These are phyloP conservation scores for Copidosoma floridanum DNA, from an alignment of 1,140 invertebrate genomes.

Conservation along the genomic window DNA sequence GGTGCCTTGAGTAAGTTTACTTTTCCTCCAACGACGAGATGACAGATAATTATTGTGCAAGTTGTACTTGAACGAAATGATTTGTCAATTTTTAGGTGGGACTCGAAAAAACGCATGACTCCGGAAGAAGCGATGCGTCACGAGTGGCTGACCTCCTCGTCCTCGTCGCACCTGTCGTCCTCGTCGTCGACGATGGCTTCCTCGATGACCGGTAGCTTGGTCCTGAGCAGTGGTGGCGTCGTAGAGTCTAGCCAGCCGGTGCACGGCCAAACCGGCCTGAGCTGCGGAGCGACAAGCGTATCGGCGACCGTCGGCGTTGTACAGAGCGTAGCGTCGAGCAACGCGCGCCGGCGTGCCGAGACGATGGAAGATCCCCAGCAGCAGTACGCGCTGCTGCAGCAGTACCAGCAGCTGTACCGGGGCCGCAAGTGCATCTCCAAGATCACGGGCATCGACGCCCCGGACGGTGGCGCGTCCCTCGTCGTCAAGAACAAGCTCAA, in stretches of 20 bases:
- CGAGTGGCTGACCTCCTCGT: constrained; percentile 65
- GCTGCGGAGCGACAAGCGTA: constrained; percentile 33
- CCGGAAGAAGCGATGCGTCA: constrained; percentile 83
- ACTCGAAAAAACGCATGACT: constrained; percentile 88
- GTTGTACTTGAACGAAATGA: too few relatives aligned
- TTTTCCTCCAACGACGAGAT: too few relatives aligned
- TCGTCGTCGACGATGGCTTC: constrained; percentile 45
- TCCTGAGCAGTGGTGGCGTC: constrained; percentile 25
- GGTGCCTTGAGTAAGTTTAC: constrained; percentile 84
- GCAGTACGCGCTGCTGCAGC: constrained; percentile 48
- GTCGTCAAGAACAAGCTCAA: constrained; percentile 53
- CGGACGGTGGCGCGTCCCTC: constrained; percentile 28
- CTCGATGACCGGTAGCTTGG: constrained; percentile 35
- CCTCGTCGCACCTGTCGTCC: constrained; percentile 31
- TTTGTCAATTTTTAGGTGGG: constrained; percentile 81
- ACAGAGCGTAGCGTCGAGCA: constrained; percentile 25
- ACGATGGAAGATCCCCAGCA: constrained; percentile 47
- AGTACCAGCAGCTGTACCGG: constrained; percentile 49
- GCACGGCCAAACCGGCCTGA: constrained; percentile 39
- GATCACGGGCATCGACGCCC: constrained; percentile 44
- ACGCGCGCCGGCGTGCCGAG: constrained; percentile 29
- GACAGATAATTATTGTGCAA: too few relatives aligned
- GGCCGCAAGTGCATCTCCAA: constrained; percentile 49
- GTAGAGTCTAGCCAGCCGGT: constrained; percentile 44
- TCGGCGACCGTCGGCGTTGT: constrained; percentile 25